A percentile compares a stretch with the other conserved stretches of the same genome.
These are phyloP conservation scores for Vandiemenella viatica DNA, from an alignment of 2,888 invertebrate species.

Conservation along the genomic window DNA sequence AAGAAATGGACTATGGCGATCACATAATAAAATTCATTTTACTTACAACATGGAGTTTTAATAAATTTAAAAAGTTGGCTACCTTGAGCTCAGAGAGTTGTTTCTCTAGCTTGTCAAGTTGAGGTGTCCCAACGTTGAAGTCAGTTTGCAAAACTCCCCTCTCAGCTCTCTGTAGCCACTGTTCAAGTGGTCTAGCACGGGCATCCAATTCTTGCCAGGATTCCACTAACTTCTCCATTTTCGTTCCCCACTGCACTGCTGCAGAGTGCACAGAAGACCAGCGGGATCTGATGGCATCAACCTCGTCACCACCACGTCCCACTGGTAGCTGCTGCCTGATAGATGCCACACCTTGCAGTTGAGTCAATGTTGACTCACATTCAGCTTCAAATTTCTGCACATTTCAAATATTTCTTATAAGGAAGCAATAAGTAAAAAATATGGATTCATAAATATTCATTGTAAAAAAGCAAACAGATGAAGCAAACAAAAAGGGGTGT, in stretches of 20 bases:
- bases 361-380: conserved; percentile 58
- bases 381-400: conserved; percentile 50
- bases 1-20: no score
- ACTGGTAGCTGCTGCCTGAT: conserved; percentile 61
- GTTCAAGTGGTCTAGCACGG: conserved; percentile 57
- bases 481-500: no score
- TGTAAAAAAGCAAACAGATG: no score
- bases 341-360: conserved; percentile 55
- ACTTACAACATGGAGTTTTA: no score
- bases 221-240: conserved; percentile 58
- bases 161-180: conserved; percentile 59
- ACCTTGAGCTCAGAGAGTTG: conserved; percentile 62
- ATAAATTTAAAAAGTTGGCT: no score
- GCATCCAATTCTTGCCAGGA: conserved; percentile 72
- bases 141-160: conserved; percentile 39
- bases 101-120: conserved; percentile 59
- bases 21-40: no score
- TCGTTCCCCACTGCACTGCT: conserved; percentile 60
- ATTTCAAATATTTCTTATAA: conserved; percentile 1
- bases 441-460: neutral
- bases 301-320: conserved; percentile 39
- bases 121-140: conserved; percentile 48
- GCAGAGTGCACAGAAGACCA: conserved; percentile 61
- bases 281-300: conserved; percentile 27
- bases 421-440: neutral